Evolutionary conservation across 2,888 invertebrate genomes (phyloP).

Genomic region (Cheilosia scutellata): DNA sequence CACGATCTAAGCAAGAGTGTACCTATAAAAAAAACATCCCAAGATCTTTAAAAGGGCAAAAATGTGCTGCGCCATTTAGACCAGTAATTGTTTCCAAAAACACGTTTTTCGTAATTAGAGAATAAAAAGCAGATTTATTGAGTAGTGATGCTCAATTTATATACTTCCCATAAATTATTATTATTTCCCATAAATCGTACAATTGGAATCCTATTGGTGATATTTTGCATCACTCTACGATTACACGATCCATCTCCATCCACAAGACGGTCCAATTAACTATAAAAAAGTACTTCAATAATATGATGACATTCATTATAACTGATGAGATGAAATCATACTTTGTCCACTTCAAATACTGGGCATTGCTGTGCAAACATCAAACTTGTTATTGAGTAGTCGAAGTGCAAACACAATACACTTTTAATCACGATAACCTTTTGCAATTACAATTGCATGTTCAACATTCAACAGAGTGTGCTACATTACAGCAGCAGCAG

Average conservation of each 20-base stretch:
- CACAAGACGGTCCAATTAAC: conserved; percentile 65
- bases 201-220: too few species aligned
- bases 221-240: not conserved
- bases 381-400: conserved; percentile 66
- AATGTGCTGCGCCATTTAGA: too few species aligned
- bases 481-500: conserved; percentile 20
- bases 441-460: conserved; percentile 67
- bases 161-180: too few species aligned
- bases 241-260: not conserved
- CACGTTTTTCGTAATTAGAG: too few species aligned
- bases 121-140: too few species aligned
- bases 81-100: too few species aligned
- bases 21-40: too few species aligned
- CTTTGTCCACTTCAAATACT: conserved; percentile 23
- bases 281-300: conserved; percentile 55
- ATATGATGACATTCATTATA: conserved; percentile 67
- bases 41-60: too few species aligned
- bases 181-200: too few species aligned
- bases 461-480: conserved; percentile 45
- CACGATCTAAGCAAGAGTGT: too few species aligned
- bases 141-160: too few species aligned
- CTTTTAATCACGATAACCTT: conserved; percentile 73
- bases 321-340: conserved; percentile 60
- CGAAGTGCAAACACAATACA: conserved; percentile 62
- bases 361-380: conserved; percentile 56